A percentile compares a stretch with the other conserved stretches of the same genome.
Evolutionary conservation across 2,888 invertebrate species (phyloP).

Genomic region (Xestia c-nigrum): DNA sequence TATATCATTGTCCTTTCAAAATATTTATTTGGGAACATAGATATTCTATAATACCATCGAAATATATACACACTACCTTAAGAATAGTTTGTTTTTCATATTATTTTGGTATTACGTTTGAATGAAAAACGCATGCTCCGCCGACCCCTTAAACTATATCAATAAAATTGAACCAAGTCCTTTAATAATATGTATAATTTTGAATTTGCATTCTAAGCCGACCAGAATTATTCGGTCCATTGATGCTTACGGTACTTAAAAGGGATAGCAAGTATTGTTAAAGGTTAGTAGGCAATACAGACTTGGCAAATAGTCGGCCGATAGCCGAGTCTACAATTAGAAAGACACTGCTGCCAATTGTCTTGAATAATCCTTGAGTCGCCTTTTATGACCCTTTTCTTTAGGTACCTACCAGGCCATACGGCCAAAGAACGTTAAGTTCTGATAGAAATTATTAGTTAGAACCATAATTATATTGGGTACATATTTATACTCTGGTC

Average conservation of each 20-base stretch:
- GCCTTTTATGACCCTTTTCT: neutral
- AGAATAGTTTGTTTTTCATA: too few species aligned
- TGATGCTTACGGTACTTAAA: neutral
- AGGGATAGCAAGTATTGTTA: slow-evolving; percentile 17
- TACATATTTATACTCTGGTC: neutral
- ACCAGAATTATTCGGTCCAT: neutral
- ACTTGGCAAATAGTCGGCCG: neutral
- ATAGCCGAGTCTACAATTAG: neutral
- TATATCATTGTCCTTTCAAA: too few species aligned
- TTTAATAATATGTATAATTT: neutral
- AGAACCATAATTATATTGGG: neutral
- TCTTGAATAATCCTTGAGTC: neutral
- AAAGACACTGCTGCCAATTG: neutral
- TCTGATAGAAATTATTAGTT: neutral
- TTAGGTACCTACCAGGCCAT: neutral
- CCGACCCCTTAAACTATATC: too few species aligned
- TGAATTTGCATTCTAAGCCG: neutral
- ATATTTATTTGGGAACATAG: too few species aligned
- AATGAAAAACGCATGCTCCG: too few species aligned
- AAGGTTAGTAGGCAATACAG: neutral
- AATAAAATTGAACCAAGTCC: neutral
- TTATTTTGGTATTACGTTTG: too few species aligned
- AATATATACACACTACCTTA: too few species aligned
- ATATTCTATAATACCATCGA: too few species aligned
- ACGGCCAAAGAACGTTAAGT: neutral